Base-by-base conservation (phyloP, 2,113 vertebrate genomes). In the Lagenorhynchus albirostris region DNA sequence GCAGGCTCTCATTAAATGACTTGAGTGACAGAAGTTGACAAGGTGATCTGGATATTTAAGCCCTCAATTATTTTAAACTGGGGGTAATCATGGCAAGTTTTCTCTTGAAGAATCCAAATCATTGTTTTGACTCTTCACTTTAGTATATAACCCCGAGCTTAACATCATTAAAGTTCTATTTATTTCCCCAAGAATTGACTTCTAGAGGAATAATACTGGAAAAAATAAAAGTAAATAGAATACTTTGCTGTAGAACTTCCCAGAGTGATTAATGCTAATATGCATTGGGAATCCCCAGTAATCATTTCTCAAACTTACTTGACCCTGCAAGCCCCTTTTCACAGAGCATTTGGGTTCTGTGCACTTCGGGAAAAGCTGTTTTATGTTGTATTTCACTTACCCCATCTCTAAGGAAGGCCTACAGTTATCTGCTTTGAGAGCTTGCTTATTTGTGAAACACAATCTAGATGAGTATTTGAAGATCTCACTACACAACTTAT, bases 381-480 rank as follows among this genome's bases (percentile, higher is more conserved):
- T 47, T 77, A 3, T 67, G 1, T 41, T 77, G 7, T 60, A 44
- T 93, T 89, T 97, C 65, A 71, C 8, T 94, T 91, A 89, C 44
- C 33, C 17, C 20, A 8, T 94, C 21, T 95, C 62, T 91, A 70
- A 93, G 60, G 26, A 87, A 92, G 58, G 25, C 33, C 60, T 47
- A 58, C 11, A 38, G 2, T 76, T 63, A 83, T 60, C 29, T 92
- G 60, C 38, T 91, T 95, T 33, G 21, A 76, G 17, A 93, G 38
- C 38, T 87, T 94, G n/a, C 76, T 68, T 96, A 44, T 70, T 95
- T 94, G 85, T 91, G 80, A 95, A 97, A 68, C 55, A 89, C 38
- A 62, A 73, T 85, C 38, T 87, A 80, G 62, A 50, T 60, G 26
- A 94, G 13, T 89, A 53, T 94, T 97, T 85, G 36, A 81, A 97